A percentile compares a stretch with the other conserved stretches of the same genome.
phyloP scores from a whole-genome alignment of 2,888 invertebrate genomes.

The Chalcis sispes region DNA sequence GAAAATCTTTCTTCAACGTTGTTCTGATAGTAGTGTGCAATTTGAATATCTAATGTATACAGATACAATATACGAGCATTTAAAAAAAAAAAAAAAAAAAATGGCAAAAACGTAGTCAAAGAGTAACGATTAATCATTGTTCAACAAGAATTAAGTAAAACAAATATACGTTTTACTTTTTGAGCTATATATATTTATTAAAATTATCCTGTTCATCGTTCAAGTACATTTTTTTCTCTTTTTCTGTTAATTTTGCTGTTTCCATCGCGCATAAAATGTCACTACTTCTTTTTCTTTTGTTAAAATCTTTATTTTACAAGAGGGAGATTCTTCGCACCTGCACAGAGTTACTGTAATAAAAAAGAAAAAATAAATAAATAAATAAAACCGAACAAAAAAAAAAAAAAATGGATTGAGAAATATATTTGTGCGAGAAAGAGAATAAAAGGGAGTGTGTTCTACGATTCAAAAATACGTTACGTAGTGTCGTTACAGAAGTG shows the following conservation, averaged over 20 bases:
- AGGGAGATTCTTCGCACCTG: slow-evolving; percentile 11
- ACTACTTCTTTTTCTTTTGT: neutral
- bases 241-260: slow-evolving; percentile 20
- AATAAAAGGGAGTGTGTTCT: slow-evolving; percentile 26
- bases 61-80: slow-evolving; percentile 51
- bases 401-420: neutral
- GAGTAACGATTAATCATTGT: slow-evolving; percentile 39
- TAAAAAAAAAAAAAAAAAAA: slow-evolving; percentile 49
- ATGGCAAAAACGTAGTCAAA: too few relatives aligned
- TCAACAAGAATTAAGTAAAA: slow-evolving; percentile 32
- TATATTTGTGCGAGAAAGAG: slow-evolving; percentile 11
- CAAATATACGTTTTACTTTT: slow-evolving; percentile 31
- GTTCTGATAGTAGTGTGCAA: slow-evolving; percentile 44
- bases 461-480: slow-evolving; percentile 21
- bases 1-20: slow-evolving; percentile 24
- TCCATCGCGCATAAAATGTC: slow-evolving; percentile 5
- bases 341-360: slow-evolving; percentile 49
- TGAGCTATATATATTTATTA: slow-evolving; percentile 47
- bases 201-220: slow-evolving; percentile 35
- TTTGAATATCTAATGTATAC: slow-evolving; percentile 40
- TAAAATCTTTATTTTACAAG: neutral
- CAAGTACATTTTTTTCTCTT: slow-evolving; percentile 36
- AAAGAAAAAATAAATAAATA: neutral
- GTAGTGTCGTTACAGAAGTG: slow-evolving; percentile 37
- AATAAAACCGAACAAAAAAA: too few relatives aligned